Evolutionary conservation across 2,113 vertebrate genomes (phyloP).

Genomic region (Toxotes chatareus): DNA sequence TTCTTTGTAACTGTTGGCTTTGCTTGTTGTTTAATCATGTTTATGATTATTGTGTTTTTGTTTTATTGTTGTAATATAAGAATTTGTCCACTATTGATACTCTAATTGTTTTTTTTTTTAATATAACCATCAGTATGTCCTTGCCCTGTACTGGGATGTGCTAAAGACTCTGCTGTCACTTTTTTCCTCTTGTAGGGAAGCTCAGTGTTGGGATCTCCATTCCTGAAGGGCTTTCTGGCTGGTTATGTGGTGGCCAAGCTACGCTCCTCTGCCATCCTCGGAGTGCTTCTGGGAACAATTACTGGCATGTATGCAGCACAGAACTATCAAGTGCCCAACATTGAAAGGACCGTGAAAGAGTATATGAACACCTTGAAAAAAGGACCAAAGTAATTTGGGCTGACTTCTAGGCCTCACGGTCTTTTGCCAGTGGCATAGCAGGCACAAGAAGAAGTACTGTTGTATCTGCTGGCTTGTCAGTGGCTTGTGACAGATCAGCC

Average conservation of each 20-base stretch:
- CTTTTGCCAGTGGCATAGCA: neutral
- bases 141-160: neutral
- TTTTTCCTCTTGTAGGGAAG: conserved; percentile 82
- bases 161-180: neutral
- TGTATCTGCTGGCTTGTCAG: conserved; percentile 10
- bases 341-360: conserved; percentile 91
- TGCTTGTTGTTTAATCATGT: neutral
- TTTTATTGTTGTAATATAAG: neutral
- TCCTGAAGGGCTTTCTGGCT: conserved; percentile 94
- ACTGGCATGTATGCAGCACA: conserved; percentile 94
- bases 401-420: neutral
- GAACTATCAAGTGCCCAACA: conserved; percentile 88
- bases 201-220: conserved; percentile 90
- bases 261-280: conserved; percentile 92
- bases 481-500: neutral
- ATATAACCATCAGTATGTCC: neutral
- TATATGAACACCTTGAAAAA: conserved; percentile 87
- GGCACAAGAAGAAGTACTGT: neutral
- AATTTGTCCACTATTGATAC: neutral
- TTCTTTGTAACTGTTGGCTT: neutral
- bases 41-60: neutral
- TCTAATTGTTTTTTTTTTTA: neutral
- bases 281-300: conserved; percentile 90
- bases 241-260: conserved; percentile 94
- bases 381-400: conserved; percentile 84